Evolutionary conservation across 2,888 invertebrate genomes (phyloP).

Genomic region (Macrostomum cliftonense): DNA sequence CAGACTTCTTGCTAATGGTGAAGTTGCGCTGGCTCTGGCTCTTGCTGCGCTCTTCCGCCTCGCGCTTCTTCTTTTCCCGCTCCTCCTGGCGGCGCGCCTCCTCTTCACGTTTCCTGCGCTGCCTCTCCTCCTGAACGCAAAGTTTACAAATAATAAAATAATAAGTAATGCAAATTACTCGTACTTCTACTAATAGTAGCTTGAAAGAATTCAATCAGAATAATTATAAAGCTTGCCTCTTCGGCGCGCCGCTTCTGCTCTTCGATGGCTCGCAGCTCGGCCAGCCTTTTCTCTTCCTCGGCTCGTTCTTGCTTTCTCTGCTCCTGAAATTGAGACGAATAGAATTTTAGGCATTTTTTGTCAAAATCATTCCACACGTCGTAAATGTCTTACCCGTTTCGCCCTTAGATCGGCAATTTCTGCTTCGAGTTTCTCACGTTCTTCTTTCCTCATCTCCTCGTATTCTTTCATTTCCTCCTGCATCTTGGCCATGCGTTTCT

Average conservation of each 20-base stretch:
- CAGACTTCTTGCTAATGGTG: constrained; percentile 25
- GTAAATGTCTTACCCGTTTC: constrained; percentile 25
- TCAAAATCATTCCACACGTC: too few relatives aligned
- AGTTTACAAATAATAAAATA: too few relatives aligned
- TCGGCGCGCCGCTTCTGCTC: constrained; percentile 70
- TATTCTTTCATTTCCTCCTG: constrained; percentile 20
- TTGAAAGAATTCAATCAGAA: too few relatives aligned
- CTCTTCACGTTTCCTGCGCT: constrained; percentile 15
- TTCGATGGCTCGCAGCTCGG: constrained; percentile 80
- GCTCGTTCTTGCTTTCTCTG: constrained; percentile 56
- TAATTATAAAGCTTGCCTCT: constrained; percentile 16
- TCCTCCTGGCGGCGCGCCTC: constrained; percentile 12
- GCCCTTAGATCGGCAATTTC: constrained; percentile 20
- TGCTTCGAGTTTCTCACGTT: constrained; percentile 19
- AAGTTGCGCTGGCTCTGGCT: constrained; percentile 26
- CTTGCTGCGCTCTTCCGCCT: constrained; percentile 18
- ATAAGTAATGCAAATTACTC: too few relatives aligned
- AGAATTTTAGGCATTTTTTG: too few relatives aligned
- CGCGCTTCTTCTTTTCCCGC: constrained; percentile 13
- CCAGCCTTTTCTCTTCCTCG: constrained; percentile 85
- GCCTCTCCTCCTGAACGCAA: constrained; percentile 16
- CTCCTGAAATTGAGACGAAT: constrained; percentile 26
- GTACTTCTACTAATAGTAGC: not conserved
- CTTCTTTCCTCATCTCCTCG: constrained; percentile 16
- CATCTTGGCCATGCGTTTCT: constrained; percentile 16